These are phyloP conservation scores for Oncorhynchus masou DNA, from an alignment of 2,113 vertebrate species.

Conservation along the genomic window DNA sequence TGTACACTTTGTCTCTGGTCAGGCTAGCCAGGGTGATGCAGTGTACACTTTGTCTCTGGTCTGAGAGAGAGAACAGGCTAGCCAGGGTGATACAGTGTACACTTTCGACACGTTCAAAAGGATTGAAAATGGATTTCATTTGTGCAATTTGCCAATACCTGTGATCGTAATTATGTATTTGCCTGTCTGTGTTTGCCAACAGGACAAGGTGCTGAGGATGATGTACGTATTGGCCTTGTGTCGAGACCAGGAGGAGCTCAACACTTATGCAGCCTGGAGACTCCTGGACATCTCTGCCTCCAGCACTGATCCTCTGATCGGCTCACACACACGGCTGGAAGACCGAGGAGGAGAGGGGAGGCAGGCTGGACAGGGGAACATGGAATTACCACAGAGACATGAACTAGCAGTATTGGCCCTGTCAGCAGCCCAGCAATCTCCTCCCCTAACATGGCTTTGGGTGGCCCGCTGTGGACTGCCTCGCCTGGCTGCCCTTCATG, in stretches of 20 bases:
- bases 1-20: no score
- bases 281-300: slow-evolving; percentile 92
- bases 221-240: slow-evolving; percentile 96
- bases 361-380: neutral
- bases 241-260: slow-evolving; percentile 92
- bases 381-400: neutral
- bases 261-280: slow-evolving; percentile 90
- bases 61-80: neutral
- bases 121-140: no score
- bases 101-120: neutral
- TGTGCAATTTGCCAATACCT: no score
- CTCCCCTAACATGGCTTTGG: neutral
- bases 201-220: slow-evolving; percentile 94
- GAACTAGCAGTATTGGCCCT: neutral
- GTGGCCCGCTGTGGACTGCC: neutral
- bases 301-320: slow-evolving; percentile 89
- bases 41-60: neutral
- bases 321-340: neutral
- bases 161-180: neutral
- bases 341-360: neutral
- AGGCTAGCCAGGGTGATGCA: no score
- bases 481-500: neutral
- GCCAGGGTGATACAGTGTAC: neutral
- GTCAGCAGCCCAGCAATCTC: slow-evolving; percentile 5
- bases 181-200: neutral